Evolutionary conservation across 2,797 vertebrate species (phyloP).

Genomic region (Chaetodon trifasciatus): DNA sequence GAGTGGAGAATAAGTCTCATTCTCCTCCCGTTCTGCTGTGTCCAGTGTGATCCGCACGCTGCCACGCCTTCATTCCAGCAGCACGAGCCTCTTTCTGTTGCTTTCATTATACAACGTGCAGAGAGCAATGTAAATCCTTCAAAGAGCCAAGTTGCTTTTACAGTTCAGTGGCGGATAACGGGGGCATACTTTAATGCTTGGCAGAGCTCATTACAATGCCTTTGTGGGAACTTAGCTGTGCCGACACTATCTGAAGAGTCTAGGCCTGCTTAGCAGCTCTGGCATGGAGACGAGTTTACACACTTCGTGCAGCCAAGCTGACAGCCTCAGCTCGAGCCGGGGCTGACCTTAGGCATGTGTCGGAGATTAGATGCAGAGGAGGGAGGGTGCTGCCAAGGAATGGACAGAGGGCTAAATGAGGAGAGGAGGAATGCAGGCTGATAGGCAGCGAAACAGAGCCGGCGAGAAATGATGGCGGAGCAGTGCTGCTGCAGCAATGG

Average conservation of each 20-base stretch:
- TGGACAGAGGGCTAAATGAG: constrained; percentile 26
- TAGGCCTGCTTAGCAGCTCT: constrained; percentile 41
- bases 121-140: constrained; percentile 58
- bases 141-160: constrained; percentile 59
- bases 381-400: constrained; percentile 8
- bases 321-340: constrained; percentile 40
- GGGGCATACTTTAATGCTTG: constrained; percentile 53
- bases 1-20: not conserved
- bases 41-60: constrained; percentile 20
- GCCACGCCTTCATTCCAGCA: constrained; percentile 33
- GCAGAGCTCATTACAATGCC: constrained; percentile 72
- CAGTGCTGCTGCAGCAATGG: constrained; percentile 50
- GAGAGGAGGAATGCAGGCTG: constrained; percentile 21
- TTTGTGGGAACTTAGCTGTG: constrained; percentile 59
- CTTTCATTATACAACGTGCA: constrained; percentile 44
- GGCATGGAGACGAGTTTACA: constrained; percentile 47
- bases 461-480: not conserved
- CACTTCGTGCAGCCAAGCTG: constrained; percentile 40
- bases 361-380: constrained; percentile 48
- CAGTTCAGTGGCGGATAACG: constrained; percentile 57
- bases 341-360: constrained; percentile 55
- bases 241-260: constrained; percentile 51
- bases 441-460: constrained; percentile 13
- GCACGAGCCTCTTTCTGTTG: constrained; percentile 32
- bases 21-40: not conserved